A percentile compares a stretch with the other conserved stretches of the same genome.
Evolutionary conservation across 1,140 invertebrate genomes (phyloP).

Genomic region (Sesamia nonagrioides): DNA sequence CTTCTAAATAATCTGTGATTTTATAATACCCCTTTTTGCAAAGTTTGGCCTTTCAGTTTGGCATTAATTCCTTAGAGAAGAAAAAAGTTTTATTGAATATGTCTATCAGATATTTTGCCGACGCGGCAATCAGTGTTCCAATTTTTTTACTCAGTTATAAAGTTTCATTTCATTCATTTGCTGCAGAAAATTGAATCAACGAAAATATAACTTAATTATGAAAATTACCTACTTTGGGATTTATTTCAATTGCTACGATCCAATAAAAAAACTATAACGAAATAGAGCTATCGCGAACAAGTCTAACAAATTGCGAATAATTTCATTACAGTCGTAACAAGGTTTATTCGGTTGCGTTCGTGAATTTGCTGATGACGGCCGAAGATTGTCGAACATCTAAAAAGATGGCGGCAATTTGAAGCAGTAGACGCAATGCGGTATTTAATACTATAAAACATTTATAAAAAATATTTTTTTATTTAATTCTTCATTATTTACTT

Average conservation of each 20-base stretch:
- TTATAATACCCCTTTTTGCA: too few relatives aligned
- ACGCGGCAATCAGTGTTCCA: too few relatives aligned
- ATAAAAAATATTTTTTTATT: too few relatives aligned
- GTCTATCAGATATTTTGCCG: too few relatives aligned
- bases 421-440: background rate
- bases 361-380: slow-evolving; percentile 11
- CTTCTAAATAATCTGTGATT: too few relatives aligned
- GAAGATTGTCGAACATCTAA: slow-evolving; percentile 9
- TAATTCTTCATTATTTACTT: too few relatives aligned
- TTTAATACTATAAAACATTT: background rate
- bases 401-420: background rate
- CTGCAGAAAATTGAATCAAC: background rate
- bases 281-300: slow-evolving; percentile 24
- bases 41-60: too few relatives aligned
- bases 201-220: background rate
- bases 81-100: too few relatives aligned
- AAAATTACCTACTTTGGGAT: slow-evolving; percentile 9
- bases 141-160: background rate
- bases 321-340: slow-evolving; percentile 29
- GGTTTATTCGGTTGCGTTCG: slow-evolving; percentile 20
- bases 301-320: slow-evolving; percentile 24
- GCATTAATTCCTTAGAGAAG: too few relatives aligned
- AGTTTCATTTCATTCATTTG: background rate
- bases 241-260: slow-evolving; percentile 14
- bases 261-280: slow-evolving; percentile 28